These are phyloP conservation scores for Lacerta bilineata DNA, from an alignment of 2,797 vertebrate genomes.

Conservation along the genomic window DNA sequence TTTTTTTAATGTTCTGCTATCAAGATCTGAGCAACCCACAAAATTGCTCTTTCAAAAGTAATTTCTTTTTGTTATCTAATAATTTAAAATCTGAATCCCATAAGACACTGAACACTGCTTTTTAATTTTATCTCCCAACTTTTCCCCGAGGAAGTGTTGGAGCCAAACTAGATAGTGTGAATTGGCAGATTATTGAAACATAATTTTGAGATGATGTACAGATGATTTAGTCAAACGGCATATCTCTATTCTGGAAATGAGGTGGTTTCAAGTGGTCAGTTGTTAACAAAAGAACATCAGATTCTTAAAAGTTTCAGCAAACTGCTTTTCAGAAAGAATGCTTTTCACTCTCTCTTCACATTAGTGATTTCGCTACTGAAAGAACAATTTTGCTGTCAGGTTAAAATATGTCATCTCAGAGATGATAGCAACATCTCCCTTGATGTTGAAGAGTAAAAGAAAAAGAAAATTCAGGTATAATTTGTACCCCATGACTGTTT, in stretches of 20 bases:
- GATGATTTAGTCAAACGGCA: conserved; percentile 13
- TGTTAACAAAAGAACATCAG: neutral
- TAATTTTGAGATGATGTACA: conserved; percentile 35
- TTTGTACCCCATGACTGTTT: neutral
- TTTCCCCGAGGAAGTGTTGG: conserved; percentile 12
- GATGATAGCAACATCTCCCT: neutral
- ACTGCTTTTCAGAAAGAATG: conserved; percentile 4
- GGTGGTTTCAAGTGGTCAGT: neutral
- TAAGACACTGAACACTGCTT: conserved; percentile 24
- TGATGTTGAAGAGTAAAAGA: rapidly evolving
- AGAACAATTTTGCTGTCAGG: neutral
- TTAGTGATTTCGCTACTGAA: neutral
- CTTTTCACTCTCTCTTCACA: neutral
- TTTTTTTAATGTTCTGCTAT: conserved; percentile 33
- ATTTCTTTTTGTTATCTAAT: conserved; percentile 41
- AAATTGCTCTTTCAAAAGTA: neutral
- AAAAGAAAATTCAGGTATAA: neutral
- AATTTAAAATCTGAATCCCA: conserved; percentile 33
- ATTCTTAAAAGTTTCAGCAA: conserved; percentile 5
- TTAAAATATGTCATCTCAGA: conserved; percentile 9
- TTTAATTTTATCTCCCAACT: conserved; percentile 55
- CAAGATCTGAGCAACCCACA: conserved; percentile 51
- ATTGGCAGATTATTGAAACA: conserved; percentile 47
- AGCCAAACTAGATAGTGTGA: conserved; percentile 16
- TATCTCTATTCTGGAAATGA: neutral